Conservation (phyloP, 2,113 vertebrate species). For the Hipposideros armiger region DNA sequence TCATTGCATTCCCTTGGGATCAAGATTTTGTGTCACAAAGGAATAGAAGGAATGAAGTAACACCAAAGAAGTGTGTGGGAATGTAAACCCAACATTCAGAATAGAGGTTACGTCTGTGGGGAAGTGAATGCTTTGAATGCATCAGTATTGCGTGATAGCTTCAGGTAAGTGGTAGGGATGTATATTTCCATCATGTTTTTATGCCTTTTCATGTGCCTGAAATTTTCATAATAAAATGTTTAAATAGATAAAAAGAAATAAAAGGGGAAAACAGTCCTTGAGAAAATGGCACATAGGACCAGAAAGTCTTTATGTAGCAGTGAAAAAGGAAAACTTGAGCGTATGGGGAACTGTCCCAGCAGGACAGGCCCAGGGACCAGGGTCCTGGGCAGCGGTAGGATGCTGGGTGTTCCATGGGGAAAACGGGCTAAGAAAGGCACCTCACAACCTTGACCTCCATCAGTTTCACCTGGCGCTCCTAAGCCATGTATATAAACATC, state of each 20-base stretch:
- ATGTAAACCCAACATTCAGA: neutral
- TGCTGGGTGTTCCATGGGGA: neutral
- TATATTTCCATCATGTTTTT: neutral
- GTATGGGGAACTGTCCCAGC: neutral
- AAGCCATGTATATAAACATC: neutral
- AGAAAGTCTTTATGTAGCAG: neutral
- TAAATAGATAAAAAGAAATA: neutral
- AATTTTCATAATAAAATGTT: constrained; percentile 9
- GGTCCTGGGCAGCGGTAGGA: neutral
- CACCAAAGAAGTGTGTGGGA: neutral
- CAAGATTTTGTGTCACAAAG: neutral
- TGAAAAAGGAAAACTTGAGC: neutral
- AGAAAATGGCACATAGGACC: neutral
- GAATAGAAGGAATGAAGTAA: neutral
- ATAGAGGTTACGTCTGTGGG: neutral
- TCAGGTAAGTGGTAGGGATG: neutral
- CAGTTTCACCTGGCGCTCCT: neutral
- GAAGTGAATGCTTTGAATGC: neutral
- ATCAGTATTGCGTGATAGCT: neutral
- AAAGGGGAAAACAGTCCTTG: neutral
- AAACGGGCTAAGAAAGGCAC: neutral
- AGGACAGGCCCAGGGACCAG: neutral
- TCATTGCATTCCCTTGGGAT: neutral
- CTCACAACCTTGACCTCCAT: neutral
- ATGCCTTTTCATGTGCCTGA: neutral